phyloP scores from a whole-genome alignment of 2,797 vertebrate species.

The Glyptemys insculpta region DNA sequence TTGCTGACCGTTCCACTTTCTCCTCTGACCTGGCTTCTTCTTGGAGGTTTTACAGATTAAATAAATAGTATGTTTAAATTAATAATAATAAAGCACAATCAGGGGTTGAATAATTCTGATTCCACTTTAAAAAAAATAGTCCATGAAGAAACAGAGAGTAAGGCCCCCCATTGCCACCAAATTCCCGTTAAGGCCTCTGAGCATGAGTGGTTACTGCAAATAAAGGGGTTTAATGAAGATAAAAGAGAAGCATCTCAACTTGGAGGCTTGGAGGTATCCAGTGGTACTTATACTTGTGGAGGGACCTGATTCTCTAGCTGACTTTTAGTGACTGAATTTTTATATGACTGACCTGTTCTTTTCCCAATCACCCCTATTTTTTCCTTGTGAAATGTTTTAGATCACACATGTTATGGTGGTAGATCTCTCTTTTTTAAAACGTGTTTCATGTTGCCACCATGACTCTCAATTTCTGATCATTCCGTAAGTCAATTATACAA shows the following conservation, averaged over 20 bases:
- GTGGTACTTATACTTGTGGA: neutral
- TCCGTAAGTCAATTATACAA: slow-evolving; percentile 12
- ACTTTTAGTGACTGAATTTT: neutral
- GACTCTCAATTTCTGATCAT: slow-evolving; percentile 17
- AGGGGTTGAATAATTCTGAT: neutral
- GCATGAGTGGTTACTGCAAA: neutral
- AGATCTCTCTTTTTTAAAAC: neutral
- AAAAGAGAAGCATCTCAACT: neutral
- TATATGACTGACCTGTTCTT: neutral
- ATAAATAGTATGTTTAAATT: neutral
- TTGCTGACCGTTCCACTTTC: neutral
- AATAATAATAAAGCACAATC: neutral
- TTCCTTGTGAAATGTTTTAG: neutral
- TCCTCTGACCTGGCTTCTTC: neutral
- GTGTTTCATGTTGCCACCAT: neutral
- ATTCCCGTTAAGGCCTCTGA: neutral
- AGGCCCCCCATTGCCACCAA: neutral
- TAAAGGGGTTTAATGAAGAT: neutral
- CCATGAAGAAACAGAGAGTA: neutral
- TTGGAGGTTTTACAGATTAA: neutral
- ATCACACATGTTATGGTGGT: neutral
- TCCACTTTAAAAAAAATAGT: neutral
- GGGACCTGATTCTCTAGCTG: neutral
- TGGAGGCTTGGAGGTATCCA: neutral
- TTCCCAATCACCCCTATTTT: neutral